A percentile compares a stretch with the other conserved stretches of the same genome.
These are phyloP conservation scores for Paracentrotus lividus DNA, from an alignment of 53 echinoderm and acorn worm genomes.

Conservation along the genomic window DNA sequence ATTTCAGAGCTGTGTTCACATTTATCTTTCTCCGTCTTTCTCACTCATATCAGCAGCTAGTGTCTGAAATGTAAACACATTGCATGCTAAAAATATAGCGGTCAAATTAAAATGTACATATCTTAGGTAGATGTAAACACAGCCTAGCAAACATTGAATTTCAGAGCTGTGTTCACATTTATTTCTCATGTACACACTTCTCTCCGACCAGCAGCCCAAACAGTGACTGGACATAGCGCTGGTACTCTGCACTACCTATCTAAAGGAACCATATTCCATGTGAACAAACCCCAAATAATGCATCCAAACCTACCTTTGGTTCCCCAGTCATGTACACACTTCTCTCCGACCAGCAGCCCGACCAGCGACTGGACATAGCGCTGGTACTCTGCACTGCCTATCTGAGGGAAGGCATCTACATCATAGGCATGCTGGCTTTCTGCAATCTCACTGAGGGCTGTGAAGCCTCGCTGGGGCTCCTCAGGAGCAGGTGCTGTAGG, in stretches of 20 bases:
- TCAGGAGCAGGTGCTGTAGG: not conserved
- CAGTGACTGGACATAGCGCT: constrained; percentile 87
- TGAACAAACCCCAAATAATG: too few relatives aligned
- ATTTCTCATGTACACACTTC: constrained; percentile 87
- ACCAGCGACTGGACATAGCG: constrained; percentile 90
- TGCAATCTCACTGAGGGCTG: constrained; percentile 78
- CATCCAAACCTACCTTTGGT: constrained; percentile 80
- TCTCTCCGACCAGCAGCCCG: constrained; percentile 90
- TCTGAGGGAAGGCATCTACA: constrained; percentile 88
- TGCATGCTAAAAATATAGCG: too few relatives aligned
- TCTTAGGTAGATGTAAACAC: too few relatives aligned
- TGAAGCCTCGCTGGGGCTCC: constrained; percentile 57
- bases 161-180: not conserved
- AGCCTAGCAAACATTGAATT: too few relatives aligned
- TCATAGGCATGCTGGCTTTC: constrained; percentile 92
- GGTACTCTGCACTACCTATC: constrained; percentile 81
- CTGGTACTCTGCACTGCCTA: constrained; percentile 78
- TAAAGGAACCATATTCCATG: too few relatives aligned
- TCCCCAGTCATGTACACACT: constrained; percentile 87
- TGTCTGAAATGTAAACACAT: too few relatives aligned
- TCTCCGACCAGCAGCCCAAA: constrained; percentile 92
- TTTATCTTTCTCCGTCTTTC: too few relatives aligned
- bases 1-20: too few relatives aligned
- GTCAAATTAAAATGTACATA: too few relatives aligned
- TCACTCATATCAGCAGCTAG: too few relatives aligned